Conservation (phyloP, 2,113 vertebrate genomes). For the Excalfactoria chinensis region DNA sequence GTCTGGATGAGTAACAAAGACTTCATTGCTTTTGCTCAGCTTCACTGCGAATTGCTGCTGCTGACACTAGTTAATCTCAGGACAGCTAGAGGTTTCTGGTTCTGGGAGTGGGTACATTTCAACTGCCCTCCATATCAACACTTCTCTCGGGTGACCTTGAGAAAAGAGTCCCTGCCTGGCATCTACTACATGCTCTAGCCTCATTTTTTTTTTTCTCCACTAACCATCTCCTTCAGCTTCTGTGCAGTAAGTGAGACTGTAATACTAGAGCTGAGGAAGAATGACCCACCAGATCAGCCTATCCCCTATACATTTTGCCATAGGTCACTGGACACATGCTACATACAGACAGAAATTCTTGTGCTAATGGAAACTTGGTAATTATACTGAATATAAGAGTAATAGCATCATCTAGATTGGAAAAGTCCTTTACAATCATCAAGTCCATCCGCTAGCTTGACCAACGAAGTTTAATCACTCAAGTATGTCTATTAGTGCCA, state of each 20-base stretch:
- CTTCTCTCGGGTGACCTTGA: neutral
- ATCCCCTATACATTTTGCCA: neutral
- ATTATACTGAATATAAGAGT: neutral
- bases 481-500: neutral
- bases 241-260: neutral
- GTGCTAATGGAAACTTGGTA: neutral
- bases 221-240: neutral
- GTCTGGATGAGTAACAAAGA: neutral
- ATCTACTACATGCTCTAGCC: rapidly evolving
- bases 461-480: neutral
- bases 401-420: neutral
- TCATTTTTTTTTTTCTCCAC: neutral
- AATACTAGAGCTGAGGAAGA: neutral
- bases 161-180: neutral
- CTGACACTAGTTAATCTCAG: neutral
- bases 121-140: neutral
- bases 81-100: neutral
- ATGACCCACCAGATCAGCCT: neutral
- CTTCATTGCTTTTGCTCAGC: neutral
- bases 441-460: neutral
- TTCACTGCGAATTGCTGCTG: neutral
- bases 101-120: neutral
- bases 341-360: neutral
- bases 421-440: neutral
- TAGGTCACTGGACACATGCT: neutral